phyloP scores from a whole-genome alignment of 2,797 vertebrate species.

The Myotis daubentonii region DNA sequence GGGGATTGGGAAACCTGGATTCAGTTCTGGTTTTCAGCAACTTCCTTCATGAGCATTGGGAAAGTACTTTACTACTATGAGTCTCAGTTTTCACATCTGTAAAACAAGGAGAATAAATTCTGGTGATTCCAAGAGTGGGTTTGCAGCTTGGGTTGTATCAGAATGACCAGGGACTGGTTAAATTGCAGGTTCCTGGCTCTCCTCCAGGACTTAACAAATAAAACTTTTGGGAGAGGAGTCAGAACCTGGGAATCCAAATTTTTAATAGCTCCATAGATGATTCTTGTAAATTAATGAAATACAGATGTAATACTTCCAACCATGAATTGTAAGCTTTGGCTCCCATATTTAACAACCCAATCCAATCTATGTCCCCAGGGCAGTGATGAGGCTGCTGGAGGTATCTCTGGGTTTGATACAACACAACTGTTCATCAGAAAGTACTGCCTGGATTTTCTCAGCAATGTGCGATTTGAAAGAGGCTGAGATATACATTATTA shows the following conservation, averaged over 20 bases:
- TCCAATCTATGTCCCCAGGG: neutral
- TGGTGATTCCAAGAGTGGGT: neutral
- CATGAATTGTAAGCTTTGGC: neutral
- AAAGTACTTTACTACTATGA: neutral
- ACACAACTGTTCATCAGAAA: neutral
- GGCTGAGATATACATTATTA: neutral
- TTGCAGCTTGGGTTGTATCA: neutral
- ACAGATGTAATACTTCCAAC: constrained; percentile 36
- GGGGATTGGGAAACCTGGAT: neutral
- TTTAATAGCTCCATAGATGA: constrained; percentile 47
- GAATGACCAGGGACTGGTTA: neutral
- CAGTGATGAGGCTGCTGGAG: neutral
- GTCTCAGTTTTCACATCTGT: constrained; percentile 6
- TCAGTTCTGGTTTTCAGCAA: neutral
- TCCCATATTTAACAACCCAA: neutral
- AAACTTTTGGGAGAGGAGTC: constrained; percentile 49
- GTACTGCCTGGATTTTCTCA: neutral
- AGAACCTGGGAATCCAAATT: constrained; percentile 37
- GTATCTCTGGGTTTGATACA: neutral
- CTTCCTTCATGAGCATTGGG: neutral
- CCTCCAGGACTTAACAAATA: constrained; percentile 46
- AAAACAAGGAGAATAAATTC: constrained; percentile 40
- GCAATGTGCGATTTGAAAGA: neutral
- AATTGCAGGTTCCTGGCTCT: constrained; percentile 38
- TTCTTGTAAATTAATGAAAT: constrained; percentile 59